Conservation (phyloP, 2,113 vertebrate genomes). For the Tragulus kanchil region DNA sequence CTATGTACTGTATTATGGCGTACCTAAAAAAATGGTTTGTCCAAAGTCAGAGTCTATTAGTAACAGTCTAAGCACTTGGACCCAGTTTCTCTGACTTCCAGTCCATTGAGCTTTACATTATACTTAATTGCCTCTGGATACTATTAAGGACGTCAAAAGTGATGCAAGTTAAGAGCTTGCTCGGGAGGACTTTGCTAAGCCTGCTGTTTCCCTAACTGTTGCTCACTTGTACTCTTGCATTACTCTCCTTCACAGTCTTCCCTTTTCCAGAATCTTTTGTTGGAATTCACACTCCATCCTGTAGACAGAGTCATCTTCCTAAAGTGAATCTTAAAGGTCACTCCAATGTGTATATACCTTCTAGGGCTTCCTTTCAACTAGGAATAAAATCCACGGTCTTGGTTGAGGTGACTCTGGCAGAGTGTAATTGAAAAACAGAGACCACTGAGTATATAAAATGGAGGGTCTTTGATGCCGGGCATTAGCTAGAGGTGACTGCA, state of each 20-base stretch:
- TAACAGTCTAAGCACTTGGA: background rate
- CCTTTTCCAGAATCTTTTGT: background rate
- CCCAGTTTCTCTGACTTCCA: background rate
- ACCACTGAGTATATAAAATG: background rate
- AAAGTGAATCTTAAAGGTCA: background rate
- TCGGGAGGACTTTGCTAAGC: background rate
- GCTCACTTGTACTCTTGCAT: accelerated
- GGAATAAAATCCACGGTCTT: background rate
- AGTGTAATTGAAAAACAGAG: background rate
- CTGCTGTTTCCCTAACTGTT: background rate
- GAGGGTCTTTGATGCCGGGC: background rate
- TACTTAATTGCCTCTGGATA: background rate
- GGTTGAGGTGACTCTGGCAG: background rate
- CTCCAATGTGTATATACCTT: too few relatives aligned
- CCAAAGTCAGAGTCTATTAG: background rate
- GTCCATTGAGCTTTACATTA: background rate
- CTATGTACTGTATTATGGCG: background rate
- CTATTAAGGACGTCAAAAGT: background rate
- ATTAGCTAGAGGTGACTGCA: background rate
- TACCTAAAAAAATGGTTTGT: background rate
- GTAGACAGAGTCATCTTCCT: background rate
- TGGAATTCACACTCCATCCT: background rate
- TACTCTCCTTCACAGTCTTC: background rate
- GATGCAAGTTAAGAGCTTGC: background rate
- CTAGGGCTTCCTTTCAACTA: background rate